Evolutionary conservation across 2,888 invertebrate genomes (phyloP), one percentile per base, ranked within the genome.

Genomic region (Euplagia quadripunctaria): DNA sequence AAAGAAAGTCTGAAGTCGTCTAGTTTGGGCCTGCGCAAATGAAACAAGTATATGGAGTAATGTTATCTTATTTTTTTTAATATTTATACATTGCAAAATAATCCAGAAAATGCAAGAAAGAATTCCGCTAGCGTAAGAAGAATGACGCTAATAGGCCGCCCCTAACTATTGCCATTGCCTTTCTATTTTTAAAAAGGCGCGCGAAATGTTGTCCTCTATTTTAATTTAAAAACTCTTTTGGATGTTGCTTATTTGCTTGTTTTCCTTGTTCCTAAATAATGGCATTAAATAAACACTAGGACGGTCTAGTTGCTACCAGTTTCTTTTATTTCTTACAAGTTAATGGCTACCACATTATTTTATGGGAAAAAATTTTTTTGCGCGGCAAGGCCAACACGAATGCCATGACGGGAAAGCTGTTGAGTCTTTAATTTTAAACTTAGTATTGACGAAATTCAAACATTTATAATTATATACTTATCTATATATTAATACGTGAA

Each of bases 81-180:
- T 52, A 9, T 52, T 9, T 42, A 9, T 9, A 64, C 17, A 4
- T 17, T n/a, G 43, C 20, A 17, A 16, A 52, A 67, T 67, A 67
- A 20, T 52, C 41, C 17, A 67, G 20, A 64, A 63, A 72, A 72
- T 43, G 52, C 63, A 70, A 61, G 46, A 20, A 43, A 55, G 63
- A 65, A 58, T 55, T 64, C 42, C 16, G 43, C 55, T n/a, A 52
- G 20, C 51, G 8, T 70, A 17, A 64, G 49, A 55, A 52, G 6
- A 46, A 71, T 43, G 41, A 71, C 66, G 66, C 41, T 71, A 71
- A 71, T 67, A 66, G 58, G 61, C 58, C 8, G n/a, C 41, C n/a
- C 41, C 20, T n/a, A 61, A 41, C 8, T 55, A 55, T 65, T 17
- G 20, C 43, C 41, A 11, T 61, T 58, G 58, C 17, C n/a, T 41